Evolutionary conservation across 2,113 vertebrate species (phyloP).

Genomic region (Gymnogyps californianus): DNA sequence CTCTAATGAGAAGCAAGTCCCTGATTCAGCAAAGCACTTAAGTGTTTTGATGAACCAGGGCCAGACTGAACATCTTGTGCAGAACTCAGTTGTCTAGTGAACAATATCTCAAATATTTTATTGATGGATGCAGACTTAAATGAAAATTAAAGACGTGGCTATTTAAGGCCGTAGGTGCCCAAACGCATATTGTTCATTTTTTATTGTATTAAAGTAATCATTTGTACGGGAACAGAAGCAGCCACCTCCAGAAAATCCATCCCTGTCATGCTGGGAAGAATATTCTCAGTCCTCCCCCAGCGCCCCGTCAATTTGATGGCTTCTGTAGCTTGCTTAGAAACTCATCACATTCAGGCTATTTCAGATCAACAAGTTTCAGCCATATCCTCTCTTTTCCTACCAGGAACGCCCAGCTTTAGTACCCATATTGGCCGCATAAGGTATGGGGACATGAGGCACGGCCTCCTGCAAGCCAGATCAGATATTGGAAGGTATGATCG

Average conservation of each 20-base stretch:
- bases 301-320: not conserved
- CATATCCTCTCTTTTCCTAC: not conserved
- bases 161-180: constrained; percentile 46
- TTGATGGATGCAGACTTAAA: constrained; percentile 60
- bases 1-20: constrained; percentile 36
- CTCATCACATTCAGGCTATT: not conserved
- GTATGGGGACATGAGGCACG: not conserved
- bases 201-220: constrained; percentile 50
- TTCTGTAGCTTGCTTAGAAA: not conserved
- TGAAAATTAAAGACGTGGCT: constrained; percentile 52
- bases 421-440: not conserved
- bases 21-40: constrained; percentile 63
- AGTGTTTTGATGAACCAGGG: constrained; percentile 64
- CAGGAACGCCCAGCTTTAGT: not conserved
- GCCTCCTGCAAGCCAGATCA: not conserved
- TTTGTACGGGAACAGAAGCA: constrained; percentile 47
- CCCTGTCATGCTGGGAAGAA: constrained; percentile 36
- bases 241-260: constrained; percentile 49
- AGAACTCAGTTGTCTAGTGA: constrained; percentile 43
- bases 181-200: constrained; percentile 37
- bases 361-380: not conserved
- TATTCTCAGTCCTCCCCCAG: constrained; percentile 16
- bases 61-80: constrained; percentile 65
- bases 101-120: constrained; percentile 56
- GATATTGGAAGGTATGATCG: not conserved